Evolutionary conservation across 2,797 vertebrate genomes (phyloP), one percentile per base, ranked within the genome.

Genomic region (Brachymystax lenok): DNA sequence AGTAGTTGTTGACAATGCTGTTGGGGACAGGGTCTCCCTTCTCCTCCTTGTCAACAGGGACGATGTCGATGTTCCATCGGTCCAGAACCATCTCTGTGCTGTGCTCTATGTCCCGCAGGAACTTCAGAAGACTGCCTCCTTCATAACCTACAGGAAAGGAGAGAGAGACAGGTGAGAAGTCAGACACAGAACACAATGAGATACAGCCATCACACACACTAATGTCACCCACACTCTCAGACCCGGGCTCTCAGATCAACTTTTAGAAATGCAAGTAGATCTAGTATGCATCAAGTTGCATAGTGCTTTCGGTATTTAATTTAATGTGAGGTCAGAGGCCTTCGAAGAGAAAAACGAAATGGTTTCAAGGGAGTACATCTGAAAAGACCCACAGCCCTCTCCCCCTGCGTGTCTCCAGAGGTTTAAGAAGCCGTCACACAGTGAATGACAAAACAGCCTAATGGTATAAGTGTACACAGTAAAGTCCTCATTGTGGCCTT

Each of bases 1-100:
- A 99, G 81, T 99, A 99, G 92, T 99, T 98, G 93, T 98, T 99
- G 93, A 99, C 95, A 81, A 98, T 98, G 86, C 92, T 95, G 90
- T 97, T 96, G 0, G 97, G 97, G 6, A 98, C 94, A 0, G 96
- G 97, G 83, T 98, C 97, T 0, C 97, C 97, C 0, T 94, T 96
- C 87, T 96, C 94, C 77, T 96, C 94, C 79, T 91, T 95, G 88
- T 99, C 95, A 1, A 92, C 94, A 8, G 96, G 96, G 75, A 95
- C 83, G 13, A 99, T 94, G 21, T 97, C 95, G 0, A 98, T 96
- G 73, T 94, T 96, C 97, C 97, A 99, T 84, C 97, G 96, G 87
- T 99, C 97, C 87, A 98, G 86, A 88, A 96, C 93, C 88, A 98
- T 94, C 84, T 97, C 94, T 0, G 91, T 94, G 86, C 97, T 97